phyloP scores from a whole-genome alignment of 1,140 invertebrate species.

The Gonatopus flavifemur region DNA sequence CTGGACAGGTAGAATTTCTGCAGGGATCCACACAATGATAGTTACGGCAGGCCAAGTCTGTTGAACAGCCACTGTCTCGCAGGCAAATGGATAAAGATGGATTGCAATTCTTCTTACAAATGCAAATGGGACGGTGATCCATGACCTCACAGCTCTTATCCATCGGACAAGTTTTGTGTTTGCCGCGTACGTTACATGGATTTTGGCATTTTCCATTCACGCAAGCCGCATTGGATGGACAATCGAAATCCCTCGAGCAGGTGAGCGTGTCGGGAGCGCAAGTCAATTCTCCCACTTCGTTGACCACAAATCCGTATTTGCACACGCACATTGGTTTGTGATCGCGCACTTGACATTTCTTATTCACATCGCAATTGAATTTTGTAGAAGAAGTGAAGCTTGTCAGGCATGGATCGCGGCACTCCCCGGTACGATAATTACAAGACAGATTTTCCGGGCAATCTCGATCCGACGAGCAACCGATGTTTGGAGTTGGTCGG shows the following conservation, averaged over 20 bases:
- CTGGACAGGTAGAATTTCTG: conserved; percentile 74
- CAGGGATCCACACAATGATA: conserved; percentile 91
- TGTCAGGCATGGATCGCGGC: conserved; percentile 75
- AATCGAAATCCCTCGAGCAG: conserved; percentile 81
- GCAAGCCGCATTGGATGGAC: conserved; percentile 82
- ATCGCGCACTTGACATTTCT: conserved; percentile 83
- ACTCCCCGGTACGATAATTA: conserved; percentile 66
- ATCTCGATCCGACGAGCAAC: conserved; percentile 68
- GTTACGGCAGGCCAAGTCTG: conserved; percentile 80
- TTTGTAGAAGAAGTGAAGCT: conserved; percentile 39
- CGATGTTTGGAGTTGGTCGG: conserved; percentile 51
- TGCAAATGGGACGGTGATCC: conserved; percentile 81
- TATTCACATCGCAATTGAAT: conserved; percentile 74
- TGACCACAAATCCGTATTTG: conserved; percentile 83
- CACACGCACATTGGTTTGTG: conserved; percentile 86
- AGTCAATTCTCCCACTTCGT: conserved; percentile 78
- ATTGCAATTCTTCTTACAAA: conserved; percentile 84
- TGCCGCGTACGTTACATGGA: conserved; percentile 69
- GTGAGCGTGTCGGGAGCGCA: conserved; percentile 78
- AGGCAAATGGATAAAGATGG: conserved; percentile 85
- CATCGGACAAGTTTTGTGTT: conserved; percentile 67
- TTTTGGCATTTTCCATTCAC: conserved; percentile 79
- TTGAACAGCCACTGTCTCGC: conserved; percentile 83
- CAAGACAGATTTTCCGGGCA: conserved; percentile 79
- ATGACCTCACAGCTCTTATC: conserved; percentile 83